Conservation (phyloP, 2,888 invertebrate species). For the Tenthredo scrophulariae region DNA sequence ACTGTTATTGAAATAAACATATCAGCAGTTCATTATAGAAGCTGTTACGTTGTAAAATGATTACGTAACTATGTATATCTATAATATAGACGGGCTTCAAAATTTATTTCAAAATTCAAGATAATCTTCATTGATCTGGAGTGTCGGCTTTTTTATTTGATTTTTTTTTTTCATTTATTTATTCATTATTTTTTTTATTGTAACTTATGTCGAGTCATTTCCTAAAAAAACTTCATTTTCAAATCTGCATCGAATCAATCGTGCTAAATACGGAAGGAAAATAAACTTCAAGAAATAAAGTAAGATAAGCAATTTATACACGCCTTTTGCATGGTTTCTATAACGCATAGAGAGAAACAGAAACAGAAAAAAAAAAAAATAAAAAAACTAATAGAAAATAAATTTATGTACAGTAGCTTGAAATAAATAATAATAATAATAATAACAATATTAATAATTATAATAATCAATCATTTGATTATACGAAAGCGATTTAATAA, state of each 20-base stretch:
- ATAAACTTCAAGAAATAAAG: background rate
- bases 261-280: background rate
- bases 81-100: background rate
- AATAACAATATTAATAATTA: background rate
- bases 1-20: constrained; percentile 32
- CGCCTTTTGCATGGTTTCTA: background rate
- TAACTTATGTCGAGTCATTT: constrained; percentile 45
- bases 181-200: background rate
- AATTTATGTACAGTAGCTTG: background rate
- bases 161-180: background rate
- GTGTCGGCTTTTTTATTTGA: background rate
- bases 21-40: constrained; percentile 16
- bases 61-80: background rate
- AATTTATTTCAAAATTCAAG: constrained; percentile 1
- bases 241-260: constrained; percentile 44
- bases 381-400: background rate
- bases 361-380: background rate
- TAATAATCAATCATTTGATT: background rate
- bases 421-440: constrained; percentile 14
- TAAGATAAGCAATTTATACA: background rate
- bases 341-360: background rate
- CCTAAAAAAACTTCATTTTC: constrained; percentile 22
- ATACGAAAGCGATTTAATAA: background rate
- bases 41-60: constrained; percentile 21
- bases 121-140: constrained; percentile 29